A percentile compares a stretch with the other conserved stretches of the same genome.
phyloP scores from a whole-genome alignment of 2,797 vertebrate species.

The Heliangelus exortis region DNA sequence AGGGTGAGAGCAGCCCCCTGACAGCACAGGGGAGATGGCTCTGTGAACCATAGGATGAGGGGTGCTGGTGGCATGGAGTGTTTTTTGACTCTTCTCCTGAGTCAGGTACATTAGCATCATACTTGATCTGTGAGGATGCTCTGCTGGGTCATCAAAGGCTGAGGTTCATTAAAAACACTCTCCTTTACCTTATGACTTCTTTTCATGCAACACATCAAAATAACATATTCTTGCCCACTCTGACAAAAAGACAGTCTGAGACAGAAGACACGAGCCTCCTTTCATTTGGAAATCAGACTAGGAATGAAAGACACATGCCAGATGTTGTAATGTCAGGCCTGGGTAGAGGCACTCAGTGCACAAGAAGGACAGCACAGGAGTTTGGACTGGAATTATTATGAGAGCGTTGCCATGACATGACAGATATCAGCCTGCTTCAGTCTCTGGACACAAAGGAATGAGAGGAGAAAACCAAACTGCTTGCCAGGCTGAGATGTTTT shows the following conservation, averaged over 20 bases:
- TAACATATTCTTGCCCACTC: neutral
- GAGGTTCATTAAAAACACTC: neutral
- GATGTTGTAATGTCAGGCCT: neutral
- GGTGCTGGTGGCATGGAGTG: neutral
- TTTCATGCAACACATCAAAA: neutral
- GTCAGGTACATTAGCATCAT: neutral
- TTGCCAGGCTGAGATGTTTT: neutral
- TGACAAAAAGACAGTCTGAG: neutral
- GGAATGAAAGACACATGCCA: neutral
- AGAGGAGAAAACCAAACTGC: neutral
- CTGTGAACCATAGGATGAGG: neutral
- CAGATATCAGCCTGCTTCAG: neutral
- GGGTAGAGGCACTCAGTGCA: neutral
- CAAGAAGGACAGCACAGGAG: neutral
- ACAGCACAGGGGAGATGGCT: neutral
- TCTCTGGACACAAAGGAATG: neutral
- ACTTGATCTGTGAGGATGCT: neutral
- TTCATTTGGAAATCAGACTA: neutral
- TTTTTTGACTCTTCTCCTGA: neutral
- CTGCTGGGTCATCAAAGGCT: conserved; percentile 6
- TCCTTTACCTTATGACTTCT: neutral
- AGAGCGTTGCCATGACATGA: neutral
- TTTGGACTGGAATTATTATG: neutral
- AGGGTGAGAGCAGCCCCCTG: neutral
- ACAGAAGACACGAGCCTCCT: neutral